Conservation (phyloP, 1,140 invertebrate species). For the Musca vetustissima region DNA sequence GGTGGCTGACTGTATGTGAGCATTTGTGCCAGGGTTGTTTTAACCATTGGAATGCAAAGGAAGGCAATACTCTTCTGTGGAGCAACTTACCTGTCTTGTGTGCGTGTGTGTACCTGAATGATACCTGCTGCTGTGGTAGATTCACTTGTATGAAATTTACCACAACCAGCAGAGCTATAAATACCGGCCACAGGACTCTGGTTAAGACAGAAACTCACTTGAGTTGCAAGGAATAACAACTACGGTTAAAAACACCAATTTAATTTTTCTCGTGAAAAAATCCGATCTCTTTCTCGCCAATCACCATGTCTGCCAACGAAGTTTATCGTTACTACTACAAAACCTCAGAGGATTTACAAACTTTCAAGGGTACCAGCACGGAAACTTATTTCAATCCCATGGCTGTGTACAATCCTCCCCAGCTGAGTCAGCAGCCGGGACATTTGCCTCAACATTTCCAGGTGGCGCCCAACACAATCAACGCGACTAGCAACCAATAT, state of each 20-base stretch:
- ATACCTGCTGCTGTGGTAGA: slow-evolving; percentile 27
- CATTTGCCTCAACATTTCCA: slow-evolving; percentile 35
- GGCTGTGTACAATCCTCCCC: slow-evolving; percentile 47
- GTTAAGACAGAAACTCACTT: slow-evolving; percentile 22
- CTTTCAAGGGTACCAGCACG: slow-evolving; percentile 39
- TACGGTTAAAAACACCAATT: background rate
- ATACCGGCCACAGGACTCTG: slow-evolving; percentile 24
- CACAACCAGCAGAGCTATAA: slow-evolving; percentile 24
- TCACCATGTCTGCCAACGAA: slow-evolving; percentile 45
- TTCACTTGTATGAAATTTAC: slow-evolving; percentile 1
- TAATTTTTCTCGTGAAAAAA: slow-evolving; percentile 8
- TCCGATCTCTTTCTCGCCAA: no score
- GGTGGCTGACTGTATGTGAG: background rate
- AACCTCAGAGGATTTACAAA: slow-evolving; percentile 51
- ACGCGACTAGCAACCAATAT: slow-evolving; percentile 38
- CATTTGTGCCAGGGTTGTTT: background rate
- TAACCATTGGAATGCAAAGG: slow-evolving; percentile 5
- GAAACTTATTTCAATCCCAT: slow-evolving; percentile 52
- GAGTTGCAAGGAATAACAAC: slow-evolving; percentile 22
- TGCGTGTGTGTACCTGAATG: no score
- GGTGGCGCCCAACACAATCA: no score
- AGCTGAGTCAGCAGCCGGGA: slow-evolving; percentile 22
- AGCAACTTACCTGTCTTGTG: slow-evolving; percentile 28
- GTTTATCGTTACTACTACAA: slow-evolving; percentile 54
- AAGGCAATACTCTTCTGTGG: slow-evolving; percentile 4